Conservation (phyloP, 2,797 vertebrate species). For the Chanos chanos region DNA sequence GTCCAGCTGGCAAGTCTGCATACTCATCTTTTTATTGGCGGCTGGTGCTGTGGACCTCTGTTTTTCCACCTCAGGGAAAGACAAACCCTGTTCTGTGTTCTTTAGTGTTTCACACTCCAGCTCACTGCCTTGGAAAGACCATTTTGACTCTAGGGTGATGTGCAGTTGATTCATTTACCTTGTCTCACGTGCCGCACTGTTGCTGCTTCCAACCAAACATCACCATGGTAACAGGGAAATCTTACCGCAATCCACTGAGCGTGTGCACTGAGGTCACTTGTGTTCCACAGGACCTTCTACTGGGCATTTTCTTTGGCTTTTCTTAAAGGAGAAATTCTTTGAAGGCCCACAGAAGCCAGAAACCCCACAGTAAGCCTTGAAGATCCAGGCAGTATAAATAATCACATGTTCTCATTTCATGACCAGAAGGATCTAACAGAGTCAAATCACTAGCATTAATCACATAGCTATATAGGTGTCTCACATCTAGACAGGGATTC, state of each 20-base stretch:
- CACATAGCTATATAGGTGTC: too few relatives aligned
- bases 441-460: too few relatives aligned
- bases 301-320: too few relatives aligned
- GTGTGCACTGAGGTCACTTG: background rate
- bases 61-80: background rate
- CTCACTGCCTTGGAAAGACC: background rate
- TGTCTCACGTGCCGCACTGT: slow-evolving; percentile 12
- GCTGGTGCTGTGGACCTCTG: background rate
- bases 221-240: slow-evolving; percentile 11
- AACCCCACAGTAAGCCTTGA: too few relatives aligned
- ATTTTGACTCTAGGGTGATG: background rate
- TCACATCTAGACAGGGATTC: too few relatives aligned
- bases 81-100: slow-evolving; percentile 22
- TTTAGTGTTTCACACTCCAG: background rate
- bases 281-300: too few relatives aligned
- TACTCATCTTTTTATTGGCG: background rate
- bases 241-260: background rate
- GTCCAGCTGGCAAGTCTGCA: slow-evolving; percentile 18
- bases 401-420: too few relatives aligned
- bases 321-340: too few relatives aligned
- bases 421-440: too few relatives aligned
- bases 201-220: background rate
- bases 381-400: too few relatives aligned
- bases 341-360: too few relatives aligned
- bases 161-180: slow-evolving; percentile 13